Evolutionary conservation across 1,140 invertebrate species (phyloP).

Genomic region (Tetramorium alpestre): DNA sequence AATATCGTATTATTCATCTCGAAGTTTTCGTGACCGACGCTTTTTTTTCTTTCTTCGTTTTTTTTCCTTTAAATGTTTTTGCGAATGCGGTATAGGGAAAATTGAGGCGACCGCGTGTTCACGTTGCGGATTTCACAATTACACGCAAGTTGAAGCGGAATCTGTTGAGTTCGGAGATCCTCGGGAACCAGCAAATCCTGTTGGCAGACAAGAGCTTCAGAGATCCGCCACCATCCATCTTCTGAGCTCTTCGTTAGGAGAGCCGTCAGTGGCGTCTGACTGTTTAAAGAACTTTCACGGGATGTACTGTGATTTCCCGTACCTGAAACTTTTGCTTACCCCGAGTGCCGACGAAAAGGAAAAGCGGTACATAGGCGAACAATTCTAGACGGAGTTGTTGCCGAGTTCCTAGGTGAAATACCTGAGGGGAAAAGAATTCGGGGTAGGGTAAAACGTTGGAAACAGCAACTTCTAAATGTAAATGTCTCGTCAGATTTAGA

Average conservation of each 20-base stretch:
- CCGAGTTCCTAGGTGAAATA: conserved; percentile 50
- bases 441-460: conserved; percentile 3
- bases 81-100: not conserved
- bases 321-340: conserved; percentile 59
- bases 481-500: conserved; percentile 47
- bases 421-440: conserved; percentile 53
- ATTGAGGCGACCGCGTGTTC: not conserved
- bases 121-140: conserved; percentile 41
- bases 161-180: conserved; percentile 57
- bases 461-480: conserved; percentile 47
- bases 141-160: conserved; percentile 21
- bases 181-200: conserved; percentile 53
- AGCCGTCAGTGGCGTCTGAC: conserved; percentile 63
- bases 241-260: conserved; percentile 64
- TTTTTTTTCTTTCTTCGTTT: not conserved
- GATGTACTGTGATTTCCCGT: conserved; percentile 60
- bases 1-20: not conserved
- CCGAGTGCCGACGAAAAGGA: conserved; percentile 52
- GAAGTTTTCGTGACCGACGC: not conserved
- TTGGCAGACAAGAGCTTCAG: conserved; percentile 63
- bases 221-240: conserved; percentile 62
- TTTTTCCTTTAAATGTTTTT: not conserved
- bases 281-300: conserved; percentile 64
- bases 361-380: conserved; percentile 55
- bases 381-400: conserved; percentile 55